Evolutionary conservation across 2,888 invertebrate genomes (phyloP), one percentile per base, ranked within the genome.

Genomic region (Sesamia inferens): DNA sequence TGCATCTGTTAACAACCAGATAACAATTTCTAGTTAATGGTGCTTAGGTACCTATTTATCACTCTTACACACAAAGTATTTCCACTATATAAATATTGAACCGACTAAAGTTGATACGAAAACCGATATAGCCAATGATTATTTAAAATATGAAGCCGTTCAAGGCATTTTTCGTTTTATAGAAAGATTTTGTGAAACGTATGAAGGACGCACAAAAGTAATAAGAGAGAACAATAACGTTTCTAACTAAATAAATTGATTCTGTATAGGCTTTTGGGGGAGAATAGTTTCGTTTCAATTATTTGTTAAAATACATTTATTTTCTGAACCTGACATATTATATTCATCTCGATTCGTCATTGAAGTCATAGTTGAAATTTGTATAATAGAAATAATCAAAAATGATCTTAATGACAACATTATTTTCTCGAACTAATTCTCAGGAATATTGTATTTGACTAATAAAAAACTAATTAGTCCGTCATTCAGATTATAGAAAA

Each of bases 41-140:
- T 57, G 0, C 4, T 13, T 5, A 31, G 31, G 31, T 31, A 22
- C 47, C 7, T 19, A 58, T 19, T 8, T 1, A 2, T 6, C 13
- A 39, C 11, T 19, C 0, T 67, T 19, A 19, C 14, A 8, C 19
- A n/a, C 7, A 67, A 57, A 57, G 19, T 14, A 31, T 51, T 19
- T 1, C 3, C n/a, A 16, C 31, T 42, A 59, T 2, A 68, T 3
- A 48, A 57, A 76, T 16, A 66, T 73, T 68, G 63, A 47, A 68
- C 65, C 48, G 6, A 5, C 3, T 31, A 68, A 76, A 58, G 55
- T 51, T 67, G 54, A 67, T 69, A 69, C 5, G 14, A 44, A 54
- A 62, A 4, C 11, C 42, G 16, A 66, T 58, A 55, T 24, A 39
- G 48, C 19, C 31, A 54, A 68, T 66, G 54, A 61, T 10, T 19